A percentile compares a stretch with the other conserved stretches of the same genome.
These are phyloP conservation scores for Drosophila subpulchrella DNA, from an alignment of 1,140 invertebrate genomes.

Conservation along the genomic window DNA sequence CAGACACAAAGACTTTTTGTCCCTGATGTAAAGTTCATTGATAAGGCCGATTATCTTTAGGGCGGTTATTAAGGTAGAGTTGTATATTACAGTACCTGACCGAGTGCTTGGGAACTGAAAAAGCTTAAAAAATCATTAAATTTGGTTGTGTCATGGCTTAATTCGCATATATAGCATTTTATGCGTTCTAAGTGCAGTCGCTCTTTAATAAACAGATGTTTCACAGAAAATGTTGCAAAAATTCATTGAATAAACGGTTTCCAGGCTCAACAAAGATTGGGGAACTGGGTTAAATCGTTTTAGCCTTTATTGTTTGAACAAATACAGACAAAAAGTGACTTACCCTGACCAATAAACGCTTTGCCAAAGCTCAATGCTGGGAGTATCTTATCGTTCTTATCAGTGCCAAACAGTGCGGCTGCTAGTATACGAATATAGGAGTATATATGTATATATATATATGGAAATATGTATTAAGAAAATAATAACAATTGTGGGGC, in stretches of 20 bases:
- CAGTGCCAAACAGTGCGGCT: constrained; percentile 10
- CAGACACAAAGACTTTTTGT: not conserved
- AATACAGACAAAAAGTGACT: constrained; percentile 9
- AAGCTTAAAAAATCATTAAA: constrained; percentile 28
- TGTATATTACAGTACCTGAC: not conserved
- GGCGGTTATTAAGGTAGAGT: not conserved
- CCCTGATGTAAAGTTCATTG: not conserved
- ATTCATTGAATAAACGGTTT: not conserved
- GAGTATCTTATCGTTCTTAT: constrained; percentile 55
- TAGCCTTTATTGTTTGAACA: constrained; percentile 27
- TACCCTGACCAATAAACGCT: constrained; percentile 14
- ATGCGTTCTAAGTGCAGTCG: constrained; percentile 18
- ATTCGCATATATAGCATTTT: constrained; percentile 17
- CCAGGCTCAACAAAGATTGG: not conserved
- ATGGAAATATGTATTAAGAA: constrained; percentile 18
- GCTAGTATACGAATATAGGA: not conserved
- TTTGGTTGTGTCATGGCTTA: constrained; percentile 10
- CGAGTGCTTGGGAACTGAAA: not conserved
- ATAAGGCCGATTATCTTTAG: constrained; percentile 24
- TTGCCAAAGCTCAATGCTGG: constrained; percentile 17
- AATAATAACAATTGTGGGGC: constrained; percentile 52
- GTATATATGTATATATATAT: not conserved
- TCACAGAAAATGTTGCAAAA: constrained; percentile 11
- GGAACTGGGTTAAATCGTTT: constrained; percentile 21
- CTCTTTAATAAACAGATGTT: constrained; percentile 41